Conservation (phyloP, 2,797 vertebrate species). For the Pagetopsis macropterus region DNA sequence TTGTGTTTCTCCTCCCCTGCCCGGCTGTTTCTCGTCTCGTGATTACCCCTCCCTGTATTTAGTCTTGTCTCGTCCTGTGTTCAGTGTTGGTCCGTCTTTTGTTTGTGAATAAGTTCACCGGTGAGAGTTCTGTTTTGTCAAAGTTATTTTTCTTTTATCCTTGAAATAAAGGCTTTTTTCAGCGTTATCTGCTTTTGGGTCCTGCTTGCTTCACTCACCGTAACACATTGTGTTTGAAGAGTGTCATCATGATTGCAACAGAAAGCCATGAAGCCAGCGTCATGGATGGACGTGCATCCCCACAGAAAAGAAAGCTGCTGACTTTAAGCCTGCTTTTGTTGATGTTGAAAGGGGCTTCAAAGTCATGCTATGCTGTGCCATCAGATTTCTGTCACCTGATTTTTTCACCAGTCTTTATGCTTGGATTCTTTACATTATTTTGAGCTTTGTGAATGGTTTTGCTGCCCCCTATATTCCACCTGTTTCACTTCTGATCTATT, state of each 20-base stretch:
- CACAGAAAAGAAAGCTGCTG: conserved; percentile 27
- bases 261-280: background rate
- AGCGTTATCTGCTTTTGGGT: no score
- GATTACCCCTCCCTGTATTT: no score
- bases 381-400: conserved; percentile 32
- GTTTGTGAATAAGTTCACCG: no score
- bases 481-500: background rate
- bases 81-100: no score
- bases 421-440: background rate
- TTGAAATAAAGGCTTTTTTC: no score
- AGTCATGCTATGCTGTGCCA: conserved; percentile 25
- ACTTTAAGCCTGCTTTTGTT: conserved; percentile 43
- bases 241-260: background rate
- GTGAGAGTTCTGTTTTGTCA: no score
- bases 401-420: conserved; percentile 14
- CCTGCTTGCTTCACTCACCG: no score
- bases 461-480: conserved; percentile 7
- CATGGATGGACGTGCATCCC: background rate
- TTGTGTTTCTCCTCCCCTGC: no score
- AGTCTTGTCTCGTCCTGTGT: no score
- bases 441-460: background rate
- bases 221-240: background rate
- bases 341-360: conserved; percentile 27
- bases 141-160: no score
- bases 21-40: no score